These are phyloP conservation scores for Vipera ursinii DNA, from an alignment of 2,797 vertebrate species.

Conservation along the genomic window DNA sequence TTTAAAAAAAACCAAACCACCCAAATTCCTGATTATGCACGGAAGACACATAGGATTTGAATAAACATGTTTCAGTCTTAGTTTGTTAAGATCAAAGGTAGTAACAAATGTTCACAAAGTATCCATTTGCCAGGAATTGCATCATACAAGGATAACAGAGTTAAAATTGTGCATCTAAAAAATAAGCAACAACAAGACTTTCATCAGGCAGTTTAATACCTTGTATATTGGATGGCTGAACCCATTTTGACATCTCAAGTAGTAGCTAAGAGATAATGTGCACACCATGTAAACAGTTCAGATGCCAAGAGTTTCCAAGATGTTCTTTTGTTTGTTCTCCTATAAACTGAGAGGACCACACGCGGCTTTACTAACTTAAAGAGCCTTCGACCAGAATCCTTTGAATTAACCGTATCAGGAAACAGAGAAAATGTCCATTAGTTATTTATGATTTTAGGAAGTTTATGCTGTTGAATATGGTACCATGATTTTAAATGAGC, in stretches of 20 bases:
- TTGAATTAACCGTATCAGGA: not conserved
- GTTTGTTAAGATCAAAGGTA: not conserved
- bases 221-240: not conserved
- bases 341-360: conserved; percentile 18
- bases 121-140: not conserved
- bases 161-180: not conserved
- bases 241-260: not conserved
- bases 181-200: not conserved
- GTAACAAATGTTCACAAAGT: not conserved
- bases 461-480: not conserved
- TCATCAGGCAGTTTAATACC: not conserved
- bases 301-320: conserved; percentile 13
- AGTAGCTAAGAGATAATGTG: conserved; percentile 2
- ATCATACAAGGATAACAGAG: not conserved
- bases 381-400: conserved; percentile 6
- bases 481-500: not conserved
- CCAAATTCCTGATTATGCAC: not conserved
- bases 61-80: not conserved
- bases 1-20: not conserved
- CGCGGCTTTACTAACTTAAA: not conserved
- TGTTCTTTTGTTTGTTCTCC: not conserved
- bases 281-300: not conserved
- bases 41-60: not conserved
- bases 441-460: not conserved
- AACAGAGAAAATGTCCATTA: not conserved